Base-by-base conservation (phyloP, 2,797 vertebrate genomes). In the Pseudochaenichthys georgianus region DNA sequence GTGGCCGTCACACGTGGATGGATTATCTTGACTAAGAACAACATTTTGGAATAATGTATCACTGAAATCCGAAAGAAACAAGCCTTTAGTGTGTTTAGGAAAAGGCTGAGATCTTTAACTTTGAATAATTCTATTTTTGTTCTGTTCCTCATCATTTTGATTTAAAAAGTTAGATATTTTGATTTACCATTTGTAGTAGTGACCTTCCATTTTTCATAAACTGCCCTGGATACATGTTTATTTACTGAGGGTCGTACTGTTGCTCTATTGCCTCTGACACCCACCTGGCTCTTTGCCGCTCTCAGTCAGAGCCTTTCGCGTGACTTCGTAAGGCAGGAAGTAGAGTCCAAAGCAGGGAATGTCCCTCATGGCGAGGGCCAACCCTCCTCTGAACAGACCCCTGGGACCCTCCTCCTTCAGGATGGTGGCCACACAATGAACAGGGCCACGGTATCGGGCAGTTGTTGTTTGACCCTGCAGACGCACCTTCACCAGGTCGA, bases 401-500 rank as follows among this genome's bases (percentile, higher is more conserved):
- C 62, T 73, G 16, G 73, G 70, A 0, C 96, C 96, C 0, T 96
- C 95, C 73, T 94, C 85, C 81, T 13, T 93, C 65, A 96, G 61
- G 77, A 96, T 95, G 73, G 87, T 77, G 0, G 80, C n/a, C 0
- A 94, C 86, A 46, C 96, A 97, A 78, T 96, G 95, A 50, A 93
- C 0, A 0, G 96, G 94, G 1, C 96, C 95, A 9, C 72, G 86
- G 87, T 96, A 97, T 9, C 69, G 84, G 6, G 77, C 62, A 0
- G 21, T 66, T 1, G 57, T 66, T 0, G 77, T 94, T 78, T 96
- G 96, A 83, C 94, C 95, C 92, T 97, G 96, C n/a, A 97, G 89
- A 13, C 96, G 95, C 61, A 97, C 96, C 88, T 97, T 97, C 81
- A 97, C 93, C 87, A 97, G 92, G 88, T 97, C 96, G 5, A 95